Evolutionary conservation across 2,797 vertebrate genomes (phyloP).

Genomic region (Acanthornis magna): DNA sequence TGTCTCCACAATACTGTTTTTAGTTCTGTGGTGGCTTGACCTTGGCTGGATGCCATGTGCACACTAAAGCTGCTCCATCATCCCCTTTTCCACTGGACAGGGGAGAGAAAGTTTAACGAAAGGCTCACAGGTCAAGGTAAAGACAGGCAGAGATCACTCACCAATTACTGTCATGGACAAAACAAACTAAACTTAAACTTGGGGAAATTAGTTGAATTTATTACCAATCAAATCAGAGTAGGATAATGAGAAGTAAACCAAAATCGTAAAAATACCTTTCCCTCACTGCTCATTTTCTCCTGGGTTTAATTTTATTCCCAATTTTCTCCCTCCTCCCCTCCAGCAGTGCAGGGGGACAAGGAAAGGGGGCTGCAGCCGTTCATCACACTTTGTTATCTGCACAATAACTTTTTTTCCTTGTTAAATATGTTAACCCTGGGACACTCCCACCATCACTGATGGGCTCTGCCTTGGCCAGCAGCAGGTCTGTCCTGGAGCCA

Average conservation of each 20-base stretch:
- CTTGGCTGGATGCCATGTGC: not conserved
- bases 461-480: not conserved
- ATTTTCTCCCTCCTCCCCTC: not conserved
- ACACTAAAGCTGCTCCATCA: not conserved
- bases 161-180: not conserved
- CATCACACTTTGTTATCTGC: not conserved
- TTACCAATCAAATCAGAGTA: not conserved
- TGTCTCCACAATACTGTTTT: not conserved
- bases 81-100: not conserved
- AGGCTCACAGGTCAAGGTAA: rapidly evolving
- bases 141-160: not conserved
- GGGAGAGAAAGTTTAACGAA: not conserved
- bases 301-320: not conserved
- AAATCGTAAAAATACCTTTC: not conserved
- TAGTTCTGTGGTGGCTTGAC: not conserved
- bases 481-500: not conserved
- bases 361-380: not conserved
- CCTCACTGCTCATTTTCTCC: not conserved
- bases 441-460: not conserved
- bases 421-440: not conserved
- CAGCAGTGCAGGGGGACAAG: not conserved
- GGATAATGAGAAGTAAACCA: not conserved
- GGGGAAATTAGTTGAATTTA: not conserved
- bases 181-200: not conserved
- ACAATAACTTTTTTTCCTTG: not conserved